These are phyloP conservation scores for western clawed frog (Xenopus tropicalis) DNA, from an alignment of 2,113 vertebrate genomes.

Conservation along the genomic window DNA sequence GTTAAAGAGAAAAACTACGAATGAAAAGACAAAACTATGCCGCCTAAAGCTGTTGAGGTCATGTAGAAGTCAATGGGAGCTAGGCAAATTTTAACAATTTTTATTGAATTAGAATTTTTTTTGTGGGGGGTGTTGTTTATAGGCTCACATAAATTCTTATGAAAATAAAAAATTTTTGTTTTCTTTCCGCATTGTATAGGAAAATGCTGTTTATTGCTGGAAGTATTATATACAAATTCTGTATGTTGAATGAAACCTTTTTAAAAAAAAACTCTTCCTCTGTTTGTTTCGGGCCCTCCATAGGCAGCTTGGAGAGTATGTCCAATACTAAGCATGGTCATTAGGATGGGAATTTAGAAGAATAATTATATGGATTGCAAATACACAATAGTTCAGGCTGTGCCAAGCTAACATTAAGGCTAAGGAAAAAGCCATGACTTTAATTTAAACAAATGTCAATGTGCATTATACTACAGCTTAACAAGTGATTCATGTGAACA, in stretches of 20 bases:
- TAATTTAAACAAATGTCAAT: slow-evolving; percentile 43
- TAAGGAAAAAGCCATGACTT: slow-evolving; percentile 35
- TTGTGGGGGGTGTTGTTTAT: no score
- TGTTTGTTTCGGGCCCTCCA: no score
- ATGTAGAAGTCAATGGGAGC: no score
- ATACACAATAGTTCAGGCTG: slow-evolving; percentile 19
- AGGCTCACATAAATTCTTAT: no score
- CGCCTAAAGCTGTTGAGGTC: no score
- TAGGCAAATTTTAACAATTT: no score
- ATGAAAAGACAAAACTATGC: no score
- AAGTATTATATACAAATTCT: slow-evolving; percentile 4
- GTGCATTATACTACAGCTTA: slow-evolving; percentile 33
- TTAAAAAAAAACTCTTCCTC: not conserved
- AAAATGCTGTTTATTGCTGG: slow-evolving; percentile 14
- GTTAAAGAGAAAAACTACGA: no score
- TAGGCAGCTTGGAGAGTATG: not conserved
- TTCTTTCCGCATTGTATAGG: not conserved
- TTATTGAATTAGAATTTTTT: no score
- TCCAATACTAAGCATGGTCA: slow-evolving; percentile 1
- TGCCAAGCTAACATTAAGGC: slow-evolving; percentile 33
- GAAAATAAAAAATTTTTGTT: no score
- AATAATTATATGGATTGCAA: slow-evolving; percentile 23
- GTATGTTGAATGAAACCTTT: slow-evolving; percentile 1
- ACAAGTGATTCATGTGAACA: slow-evolving; percentile 40
- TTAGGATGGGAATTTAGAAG: slow-evolving; percentile 23